These are phyloP conservation scores for Apteryx owenii DNA, from an alignment of 2,113 vertebrate species.

Conservation along the genomic window DNA sequence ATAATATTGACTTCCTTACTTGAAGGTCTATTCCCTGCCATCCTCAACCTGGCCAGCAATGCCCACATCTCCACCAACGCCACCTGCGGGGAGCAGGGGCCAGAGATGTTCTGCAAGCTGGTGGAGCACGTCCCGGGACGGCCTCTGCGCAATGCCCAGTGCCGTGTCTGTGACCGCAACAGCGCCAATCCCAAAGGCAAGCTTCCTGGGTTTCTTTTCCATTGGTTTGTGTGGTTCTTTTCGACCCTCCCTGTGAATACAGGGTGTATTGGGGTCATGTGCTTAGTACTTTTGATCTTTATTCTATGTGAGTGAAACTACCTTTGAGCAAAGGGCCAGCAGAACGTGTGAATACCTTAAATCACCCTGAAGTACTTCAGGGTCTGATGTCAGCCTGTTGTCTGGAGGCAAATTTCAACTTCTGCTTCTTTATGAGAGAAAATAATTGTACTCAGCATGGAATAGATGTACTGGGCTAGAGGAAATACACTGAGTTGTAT, in stretches of 20 bases:
- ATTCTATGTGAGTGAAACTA: neutral
- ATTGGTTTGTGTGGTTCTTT: neutral
- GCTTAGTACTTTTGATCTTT: neutral
- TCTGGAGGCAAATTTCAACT: neutral
- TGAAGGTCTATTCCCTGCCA: conserved; percentile 94
- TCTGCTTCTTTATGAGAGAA: neutral
- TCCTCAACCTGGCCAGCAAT: conserved; percentile 93
- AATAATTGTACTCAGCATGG: neutral
- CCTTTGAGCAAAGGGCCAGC: neutral
- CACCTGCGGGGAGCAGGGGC: conserved; percentile 89
- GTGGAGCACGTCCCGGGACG: conserved; percentile 93
- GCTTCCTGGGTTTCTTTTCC: neutral
- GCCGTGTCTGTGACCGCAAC: conserved; percentile 85
- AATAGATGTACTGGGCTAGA: neutral
- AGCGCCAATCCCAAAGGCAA: conserved; percentile 88
- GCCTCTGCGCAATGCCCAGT: conserved; percentile 88
- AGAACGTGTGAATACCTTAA: rapidly evolving
- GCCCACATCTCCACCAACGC: conserved; percentile 90
- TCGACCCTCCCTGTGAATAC: neutral
- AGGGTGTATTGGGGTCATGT: neutral
- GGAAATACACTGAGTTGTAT: neutral
- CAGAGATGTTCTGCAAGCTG: conserved; percentile 94
- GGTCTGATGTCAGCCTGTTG: neutral
- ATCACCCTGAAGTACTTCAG: neutral
- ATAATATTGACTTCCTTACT: neutral